Base-by-base conservation (phyloP, 2,113 vertebrate genomes). In the Sphyrna mokarran region DNA sequence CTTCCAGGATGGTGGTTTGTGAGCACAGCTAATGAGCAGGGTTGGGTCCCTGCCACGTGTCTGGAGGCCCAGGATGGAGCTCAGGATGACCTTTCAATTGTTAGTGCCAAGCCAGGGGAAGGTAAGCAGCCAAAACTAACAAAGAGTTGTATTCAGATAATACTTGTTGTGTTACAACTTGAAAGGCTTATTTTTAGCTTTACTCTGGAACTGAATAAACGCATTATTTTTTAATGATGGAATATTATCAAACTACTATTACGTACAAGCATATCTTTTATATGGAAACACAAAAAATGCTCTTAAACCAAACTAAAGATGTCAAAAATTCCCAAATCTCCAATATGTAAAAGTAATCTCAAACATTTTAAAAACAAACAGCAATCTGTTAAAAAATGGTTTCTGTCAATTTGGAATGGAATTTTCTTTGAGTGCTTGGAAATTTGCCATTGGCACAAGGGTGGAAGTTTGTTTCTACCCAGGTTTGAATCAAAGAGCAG, bases 21-120 rank as follows among this genome's bases (percentile, higher is more conserved):
- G 61, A 99, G 99, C 97, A 99, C 99, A 0, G 97, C 98, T 0
- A 99, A 99, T 70, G 99, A 99, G 96, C 99, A 99, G 97, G 99
- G 99, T 96, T 99, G 99, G 99, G 99, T 99, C 90, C 99, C 99
- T 0, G 99, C 99, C 0, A 99, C 99, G 95, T 99, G 99, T 96
- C 97, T 99, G 3, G 99, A 99, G 96, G 98, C 98, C 2, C 99
- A 99, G 96, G 99, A 99, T 95, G 99, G 99, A 85, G 98, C 98
- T 2, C 98, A 98, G 95, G 99, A 99, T 63, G 99, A 99, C 96
- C 98, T 99, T 96, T 97, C 97, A 37, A 48, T 95, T 95, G 94
- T 95, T 54, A 22, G 96, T 99, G 96, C 98, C 98, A 61, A 96
- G 87, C 98, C 98, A 0, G 99, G 99, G 95, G 99, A 98, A 99